Evolutionary conservation across 1,140 invertebrate genomes (phyloP).

Genomic region (Andricus grossulariae): DNA sequence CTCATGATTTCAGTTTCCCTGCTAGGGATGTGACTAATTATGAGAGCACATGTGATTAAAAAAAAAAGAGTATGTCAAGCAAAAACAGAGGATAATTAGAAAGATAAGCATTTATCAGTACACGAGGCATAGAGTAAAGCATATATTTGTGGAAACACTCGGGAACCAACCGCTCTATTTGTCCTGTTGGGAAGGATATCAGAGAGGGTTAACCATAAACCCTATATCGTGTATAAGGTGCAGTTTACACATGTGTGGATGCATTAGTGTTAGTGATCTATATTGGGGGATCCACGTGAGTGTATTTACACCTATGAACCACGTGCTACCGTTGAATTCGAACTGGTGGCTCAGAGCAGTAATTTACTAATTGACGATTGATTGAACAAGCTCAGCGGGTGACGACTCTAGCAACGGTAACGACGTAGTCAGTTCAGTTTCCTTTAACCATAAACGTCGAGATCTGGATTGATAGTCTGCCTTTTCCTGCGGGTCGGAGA

Average conservation of each 20-base stretch:
- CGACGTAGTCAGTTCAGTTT: neutral
- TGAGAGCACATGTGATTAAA: neutral
- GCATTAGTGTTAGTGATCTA: neutral
- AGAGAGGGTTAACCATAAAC: slow-evolving; percentile 12
- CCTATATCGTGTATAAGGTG: slow-evolving; percentile 17
- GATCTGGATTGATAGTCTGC: neutral
- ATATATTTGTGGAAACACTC: slow-evolving; percentile 13
- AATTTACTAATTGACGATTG: slow-evolving; percentile 58
- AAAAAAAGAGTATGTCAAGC: neutral
- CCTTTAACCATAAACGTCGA: slow-evolving; percentile 1
- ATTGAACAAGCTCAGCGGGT: slow-evolving; percentile 47
- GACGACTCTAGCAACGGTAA: slow-evolving; percentile 12
- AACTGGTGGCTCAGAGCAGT: slow-evolving; percentile 43
- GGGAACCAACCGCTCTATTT: slow-evolving; percentile 30
- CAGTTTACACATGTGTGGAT: neutral
- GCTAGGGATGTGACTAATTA: neutral
- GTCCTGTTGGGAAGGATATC: neutral
- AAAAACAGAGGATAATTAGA: neutral
- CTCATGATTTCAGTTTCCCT: neutral
- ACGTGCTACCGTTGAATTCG: slow-evolving; percentile 42
- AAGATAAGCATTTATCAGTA: neutral
- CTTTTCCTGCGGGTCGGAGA: neutral
- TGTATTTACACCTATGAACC: slow-evolving; percentile 51
- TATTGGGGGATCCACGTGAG: slow-evolving; percentile 17
- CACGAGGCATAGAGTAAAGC: neutral